Base-by-base conservation (phyloP, 2,888 invertebrate species). In the Drosophila dives region DNA sequence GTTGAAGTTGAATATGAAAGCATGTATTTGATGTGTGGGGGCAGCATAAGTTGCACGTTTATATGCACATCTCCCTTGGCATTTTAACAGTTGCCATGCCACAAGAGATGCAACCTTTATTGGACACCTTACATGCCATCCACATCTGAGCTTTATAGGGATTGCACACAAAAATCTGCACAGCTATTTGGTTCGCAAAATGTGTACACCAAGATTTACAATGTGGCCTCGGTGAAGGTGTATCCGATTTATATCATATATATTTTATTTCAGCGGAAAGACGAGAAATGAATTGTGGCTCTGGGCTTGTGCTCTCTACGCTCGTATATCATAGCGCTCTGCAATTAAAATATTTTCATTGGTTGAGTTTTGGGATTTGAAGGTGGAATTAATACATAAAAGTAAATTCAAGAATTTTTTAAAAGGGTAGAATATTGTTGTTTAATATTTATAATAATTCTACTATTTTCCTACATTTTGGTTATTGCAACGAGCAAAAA, bases 311-410 rank as follows among this genome's bases (percentile, higher is more conserved):
- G 45, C 48, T 15, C 65, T 60, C 20, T 45, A 20, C 34, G 42
- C 54, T 61, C 72, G 62, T 84, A 77, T 72, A 79, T 87, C 85
- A 84, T 66, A 56, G 53, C 51, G 65, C 50, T 64, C 64, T 71
- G 75, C 87, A 86, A 86, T 86, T 86, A 86, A 89, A 85, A 82
- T 67, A 75, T 80, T 89, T 89, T 86, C 89, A 75, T 75, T 89
- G 75, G 73, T 60, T 54, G 50, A 36, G 49, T 64, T 85, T 77
- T 69, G 65, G 71, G 58, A 64, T 58, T 48, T 64, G 56, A 48
- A 26, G 12, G 42, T 10, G 42, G 40, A 17, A 17, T 26, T 2
- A 1, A 12, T 2, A 45, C 12, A 45, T 12, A 15, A 1, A n/a
- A 6, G 48, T 50, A 40, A 10, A 42, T 12, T 26, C 6, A n/a